Percentiles rank a stretch among this genome's conserved stretches.
These are phyloP conservation scores for Hestina assimilis DNA, from an alignment of 1,140 invertebrate species.

Conservation along the genomic window DNA sequence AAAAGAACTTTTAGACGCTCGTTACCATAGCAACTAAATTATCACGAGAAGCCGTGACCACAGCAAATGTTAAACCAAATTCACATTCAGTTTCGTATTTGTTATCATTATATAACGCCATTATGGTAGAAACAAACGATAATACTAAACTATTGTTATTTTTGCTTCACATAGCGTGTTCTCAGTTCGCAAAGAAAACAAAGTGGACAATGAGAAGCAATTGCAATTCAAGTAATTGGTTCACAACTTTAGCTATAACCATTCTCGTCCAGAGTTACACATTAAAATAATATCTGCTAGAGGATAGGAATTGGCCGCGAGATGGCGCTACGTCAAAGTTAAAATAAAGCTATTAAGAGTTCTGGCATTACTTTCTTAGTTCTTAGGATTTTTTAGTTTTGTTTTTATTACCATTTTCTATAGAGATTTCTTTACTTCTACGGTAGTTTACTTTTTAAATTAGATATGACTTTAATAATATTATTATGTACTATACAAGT, in stretches of 20 bases:
- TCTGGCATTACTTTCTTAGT: constrained; percentile 42
- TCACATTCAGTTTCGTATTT: too few species aligned
- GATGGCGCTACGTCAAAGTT: constrained; percentile 57
- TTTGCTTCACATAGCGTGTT: neutral
- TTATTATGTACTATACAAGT: too few species aligned
- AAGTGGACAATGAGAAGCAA: constrained; percentile 35
- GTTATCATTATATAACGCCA: too few species aligned
- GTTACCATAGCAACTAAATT: too few species aligned
- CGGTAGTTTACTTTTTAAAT: too few species aligned
- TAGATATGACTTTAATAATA: too few species aligned
- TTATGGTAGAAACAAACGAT: too few species aligned
- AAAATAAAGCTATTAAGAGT: constrained; percentile 55
- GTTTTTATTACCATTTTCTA: neutral
- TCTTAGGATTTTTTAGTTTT: constrained; percentile 5
- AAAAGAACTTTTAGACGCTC: too few species aligned
- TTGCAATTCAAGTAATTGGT: constrained; percentile 53
- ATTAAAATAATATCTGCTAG: constrained; percentile 59
- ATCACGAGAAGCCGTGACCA: too few species aligned
- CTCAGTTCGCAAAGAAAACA: constrained; percentile 36
- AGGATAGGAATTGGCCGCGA: constrained; percentile 54
- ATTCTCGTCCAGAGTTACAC: constrained; percentile 47
- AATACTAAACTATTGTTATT: too few species aligned
- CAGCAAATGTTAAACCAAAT: too few species aligned
- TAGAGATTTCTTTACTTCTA: constrained; percentile 1
- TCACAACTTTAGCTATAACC: constrained; percentile 59